phyloP scores from a whole-genome alignment of 2,888 invertebrate genomes.

The Xanthia togata region DNA sequence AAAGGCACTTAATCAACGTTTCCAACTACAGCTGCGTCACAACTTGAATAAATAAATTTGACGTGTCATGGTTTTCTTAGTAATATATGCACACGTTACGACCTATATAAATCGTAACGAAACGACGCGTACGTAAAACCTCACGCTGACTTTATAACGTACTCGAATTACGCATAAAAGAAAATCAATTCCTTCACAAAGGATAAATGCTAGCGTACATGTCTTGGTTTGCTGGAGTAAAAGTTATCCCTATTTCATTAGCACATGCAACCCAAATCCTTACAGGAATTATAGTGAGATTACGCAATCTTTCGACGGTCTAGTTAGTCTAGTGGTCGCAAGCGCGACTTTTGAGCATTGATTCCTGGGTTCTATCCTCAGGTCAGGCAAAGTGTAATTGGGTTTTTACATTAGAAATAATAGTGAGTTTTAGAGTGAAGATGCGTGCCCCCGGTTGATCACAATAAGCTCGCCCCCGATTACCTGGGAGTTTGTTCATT shows the following conservation, averaged over 20 bases:
- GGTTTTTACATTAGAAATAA: background rate
- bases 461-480: no score
- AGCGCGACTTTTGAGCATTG: background rate
- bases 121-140: constrained; percentile 42
- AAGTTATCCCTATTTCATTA: background rate
- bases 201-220: background rate
- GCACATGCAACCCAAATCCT: constrained; percentile 3
- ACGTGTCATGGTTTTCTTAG: constrained; percentile 31
- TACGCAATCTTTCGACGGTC: no score
- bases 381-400: background rate
- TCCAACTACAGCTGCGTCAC: background rate
- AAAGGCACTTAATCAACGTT: constrained; percentile 1
- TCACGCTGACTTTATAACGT: constrained; percentile 18
- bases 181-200: constrained; percentile 14
- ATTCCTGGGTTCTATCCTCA: background rate
- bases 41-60: constrained; percentile 14
- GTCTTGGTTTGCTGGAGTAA: constrained; percentile 6
- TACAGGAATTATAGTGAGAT: background rate
- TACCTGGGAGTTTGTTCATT: no score
- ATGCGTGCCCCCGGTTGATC: no score
- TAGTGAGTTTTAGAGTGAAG: no score
- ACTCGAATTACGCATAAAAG: constrained; percentile 40
- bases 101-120: constrained; percentile 28
- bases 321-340: background rate
- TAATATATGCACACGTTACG: constrained; percentile 35